phyloP scores from a whole-genome alignment of 2,113 vertebrate genomes.

The Pimephales promelas region DNA sequence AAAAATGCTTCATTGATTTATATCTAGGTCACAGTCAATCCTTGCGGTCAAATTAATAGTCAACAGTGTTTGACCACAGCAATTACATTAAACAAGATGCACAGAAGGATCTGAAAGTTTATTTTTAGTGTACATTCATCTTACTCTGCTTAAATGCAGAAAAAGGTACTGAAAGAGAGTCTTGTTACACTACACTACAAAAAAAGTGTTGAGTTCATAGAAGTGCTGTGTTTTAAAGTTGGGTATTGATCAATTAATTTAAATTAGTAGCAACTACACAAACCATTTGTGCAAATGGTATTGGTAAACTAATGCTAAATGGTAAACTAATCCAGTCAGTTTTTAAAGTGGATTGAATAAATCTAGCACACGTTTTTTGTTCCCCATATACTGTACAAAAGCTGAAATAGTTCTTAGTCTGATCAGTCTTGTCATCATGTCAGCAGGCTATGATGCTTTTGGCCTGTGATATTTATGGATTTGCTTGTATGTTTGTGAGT shows the following conservation, averaged over 20 bases:
- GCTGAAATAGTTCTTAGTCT: neutral
- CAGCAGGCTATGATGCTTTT: conserved; percentile 19
- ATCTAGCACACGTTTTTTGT: neutral
- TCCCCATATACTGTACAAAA: neutral
- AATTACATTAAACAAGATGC: neutral
- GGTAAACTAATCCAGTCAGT: neutral
- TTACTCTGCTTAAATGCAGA: no score
- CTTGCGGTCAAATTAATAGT: neutral
- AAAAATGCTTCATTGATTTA: neutral
- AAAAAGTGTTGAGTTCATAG: neutral
- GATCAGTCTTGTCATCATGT: conserved; percentile 2
- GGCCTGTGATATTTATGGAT: conserved; percentile 36
- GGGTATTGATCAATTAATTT: neutral
- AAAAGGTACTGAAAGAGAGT: no score
- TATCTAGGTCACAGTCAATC: neutral
- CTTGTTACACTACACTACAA: neutral
- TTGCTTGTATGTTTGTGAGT: conserved; percentile 47
- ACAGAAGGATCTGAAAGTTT: neutral
- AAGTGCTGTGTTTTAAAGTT: neutral
- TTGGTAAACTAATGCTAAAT: no score
- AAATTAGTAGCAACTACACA: neutral
- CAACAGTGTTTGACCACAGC: neutral
- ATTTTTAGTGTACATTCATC: no score
- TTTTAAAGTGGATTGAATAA: neutral
- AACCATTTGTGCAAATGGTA: neutral